Evolutionary conservation across 2,113 vertebrate genomes (phyloP), one percentile per base, ranked within the genome.

Genomic region (Oxygymnocypris stewartii): DNA sequence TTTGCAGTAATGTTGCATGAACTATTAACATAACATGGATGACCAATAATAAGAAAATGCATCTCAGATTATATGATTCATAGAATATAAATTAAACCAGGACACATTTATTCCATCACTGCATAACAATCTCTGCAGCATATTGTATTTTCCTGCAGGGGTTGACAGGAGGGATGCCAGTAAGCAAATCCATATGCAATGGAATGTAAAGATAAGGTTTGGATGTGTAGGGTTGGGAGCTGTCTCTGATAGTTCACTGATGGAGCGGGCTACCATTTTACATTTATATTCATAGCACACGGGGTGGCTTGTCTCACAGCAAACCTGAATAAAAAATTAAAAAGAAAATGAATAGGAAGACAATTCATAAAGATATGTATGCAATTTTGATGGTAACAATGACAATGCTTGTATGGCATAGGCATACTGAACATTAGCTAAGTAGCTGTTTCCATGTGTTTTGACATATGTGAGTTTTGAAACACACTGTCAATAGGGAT

Each of bases 201-300:
- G 54, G 7, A 57, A 73, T 57, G 69, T 47, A 87, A 85, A 85
- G 82, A 89, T 85, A 63, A 85, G 31, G 14, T 73, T 77, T 67
- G 73, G 37, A 79, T 82, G 73, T 74, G 47, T 42, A 71, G 40
- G n/a, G 79, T 44, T 81, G 49, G 71, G 67, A 80, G 79, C 78
- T 77, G 49, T 71, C 44, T 89, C 82, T 85, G 85, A 87, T 85
- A 87, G 74, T 82, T 87, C 76, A 80, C 59, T 79, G 82, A 85
- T 82, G 74, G 79, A 85, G 59, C 59, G 23, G 84, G 80, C 73
- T 75, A 79, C 84, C 42, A 65, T 89, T 86, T 84, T 88, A 77
- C 28, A 44, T 75, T 65, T 85, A 84, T 82, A 89, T 87, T 87
- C 86, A 87, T 25, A 89, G 88, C 77, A 83, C 86, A 87, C 49